Base-by-base conservation (phyloP, 2,113 vertebrate genomes). In the Leptocoma aspasia region DNA sequence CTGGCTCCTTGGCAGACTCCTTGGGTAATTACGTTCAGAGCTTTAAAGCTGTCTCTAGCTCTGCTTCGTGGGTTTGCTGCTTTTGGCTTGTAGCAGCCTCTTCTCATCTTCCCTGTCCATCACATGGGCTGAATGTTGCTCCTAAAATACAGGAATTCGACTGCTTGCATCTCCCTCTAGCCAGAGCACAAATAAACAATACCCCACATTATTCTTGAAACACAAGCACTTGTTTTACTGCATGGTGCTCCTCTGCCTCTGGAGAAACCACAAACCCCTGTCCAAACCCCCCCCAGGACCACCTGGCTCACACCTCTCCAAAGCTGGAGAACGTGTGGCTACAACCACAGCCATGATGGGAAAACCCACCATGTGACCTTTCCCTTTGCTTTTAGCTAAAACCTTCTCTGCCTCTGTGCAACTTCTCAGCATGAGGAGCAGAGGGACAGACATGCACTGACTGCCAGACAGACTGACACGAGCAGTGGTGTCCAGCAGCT, bases 1-100 rank as follows among this genome's bases (percentile, higher is more conserved):
- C 94, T 95, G 90, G 60, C 10, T 96, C 90, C 88, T 93, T 96
- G 94, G 95, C 95, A 96, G 94, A 33, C 65, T 96, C 90, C 86
- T 95, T 5, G 0, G 80, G 53, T 95, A 86, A 93, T 96, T 90
- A 88, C 53, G 60, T 89, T 86, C 82, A 70, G 73, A 83, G 93
- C 72, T 80, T 77, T 93, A 94, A 95, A 95, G 87, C 87, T 60
- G 79, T 49, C 94, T 95, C 88, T 35, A 93, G 92, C 88, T 92
- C 90, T 93, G 93, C 93, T 94, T 64, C 88, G 68, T 26, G 44
- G 69, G 20, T 95, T 88, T 81, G 93, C 75, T 94, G 92, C 94
- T 82, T 77, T 95, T 90, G 88, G 85, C 90, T 84, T 71, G 60
- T 15, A 86, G 50, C 86, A 94, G 45, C 19, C 68, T 63, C 86